Evolutionary conservation across 2,888 invertebrate genomes (phyloP).

Genomic region (Andrena praecox): DNA sequence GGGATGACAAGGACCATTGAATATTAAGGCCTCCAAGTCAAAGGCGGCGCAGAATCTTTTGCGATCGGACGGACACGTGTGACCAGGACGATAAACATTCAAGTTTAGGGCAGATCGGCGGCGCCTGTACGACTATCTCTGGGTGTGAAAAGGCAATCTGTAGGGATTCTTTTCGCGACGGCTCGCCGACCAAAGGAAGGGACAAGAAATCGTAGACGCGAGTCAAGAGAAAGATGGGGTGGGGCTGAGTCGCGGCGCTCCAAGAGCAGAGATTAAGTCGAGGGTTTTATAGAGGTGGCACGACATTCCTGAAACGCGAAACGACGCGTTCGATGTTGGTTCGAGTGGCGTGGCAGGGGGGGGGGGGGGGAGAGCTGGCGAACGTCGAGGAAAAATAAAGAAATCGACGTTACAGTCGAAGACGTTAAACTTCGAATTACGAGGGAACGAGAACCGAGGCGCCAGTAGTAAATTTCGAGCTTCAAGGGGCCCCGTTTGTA

Average conservation of each 20-base stretch:
- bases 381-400: too few relatives aligned
- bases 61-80: conserved; percentile 15
- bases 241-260: conserved; percentile 49
- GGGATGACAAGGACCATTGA: background rate
- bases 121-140: conserved; percentile 39
- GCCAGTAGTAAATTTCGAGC: conserved; percentile 55
- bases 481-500: conserved; percentile 22
- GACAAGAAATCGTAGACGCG: conserved; percentile 35
- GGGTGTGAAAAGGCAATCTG: conserved; percentile 48
- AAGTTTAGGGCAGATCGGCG: conserved; percentile 48
- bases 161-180: conserved; percentile 30
- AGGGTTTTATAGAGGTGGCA: conserved; percentile 62
- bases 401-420: conserved; percentile 5
- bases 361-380: background rate
- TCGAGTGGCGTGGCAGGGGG: conserved; percentile 23
- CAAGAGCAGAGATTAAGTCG: conserved; percentile 57
- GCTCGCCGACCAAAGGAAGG: conserved; percentile 1
- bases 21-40: background rate
- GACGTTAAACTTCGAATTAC: conserved; percentile 52
- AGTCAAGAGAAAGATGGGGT: background rate
- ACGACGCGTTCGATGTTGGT: conserved; percentile 55
- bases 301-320: conserved; percentile 61
- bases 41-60: background rate
- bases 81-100: conserved; percentile 50
- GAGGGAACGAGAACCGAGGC: conserved; percentile 30